Base-by-base conservation (phyloP, 2,888 invertebrate genomes). In the Lasioglossum zephyrum region DNA sequence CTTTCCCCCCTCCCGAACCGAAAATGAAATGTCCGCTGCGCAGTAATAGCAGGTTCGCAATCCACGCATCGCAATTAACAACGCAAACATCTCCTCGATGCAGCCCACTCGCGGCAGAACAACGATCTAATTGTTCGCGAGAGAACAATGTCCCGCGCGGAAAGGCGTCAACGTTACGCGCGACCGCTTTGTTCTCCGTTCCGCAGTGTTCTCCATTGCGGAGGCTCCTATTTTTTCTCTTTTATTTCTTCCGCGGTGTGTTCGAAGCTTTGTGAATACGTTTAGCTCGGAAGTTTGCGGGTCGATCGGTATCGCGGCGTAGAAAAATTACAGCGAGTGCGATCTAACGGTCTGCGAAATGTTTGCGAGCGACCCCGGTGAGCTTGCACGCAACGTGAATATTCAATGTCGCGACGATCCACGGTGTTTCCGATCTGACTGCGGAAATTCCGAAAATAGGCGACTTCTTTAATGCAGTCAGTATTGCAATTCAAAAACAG, bases 341-440 rank as follows among this genome's bases (percentile, higher is more conserved):
- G 31, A 79, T 79, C 75, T 66, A 70, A 79, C 57, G 26, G 78
- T 13, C 66, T 13, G 79, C 72, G 16, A 77, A 70, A 76, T 77
- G 70, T 82, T 86, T 81, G 53, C 86, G 49, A 75, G 66, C 66
- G 60, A 66, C 66, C 36, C 66, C 36, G 66, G 8, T 77, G 73
- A 49, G 66, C 80, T 78, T 72, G 66, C 88, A 87, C 87, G 88
- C 88, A 75, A 88, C 69, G 81, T 85, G 88, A 85, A 87, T 88
- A 88, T 85, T 87, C 88, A 87, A 87, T 88, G 84, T 79, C 83
- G 57, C 74, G 63, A 13, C 26, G 53, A 53, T 53, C 9, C 53
- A 9, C 22, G 53, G n/a, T 1, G 53, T 9, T 53, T 9, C 53
- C 53, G 53, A 53, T 53, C 53, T 2, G 49, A 22, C 22, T 53